Evolutionary conservation across 1,140 invertebrate genomes (phyloP), one percentile per base, ranked within the genome.

Genomic region (Eubasilissa regina): DNA sequence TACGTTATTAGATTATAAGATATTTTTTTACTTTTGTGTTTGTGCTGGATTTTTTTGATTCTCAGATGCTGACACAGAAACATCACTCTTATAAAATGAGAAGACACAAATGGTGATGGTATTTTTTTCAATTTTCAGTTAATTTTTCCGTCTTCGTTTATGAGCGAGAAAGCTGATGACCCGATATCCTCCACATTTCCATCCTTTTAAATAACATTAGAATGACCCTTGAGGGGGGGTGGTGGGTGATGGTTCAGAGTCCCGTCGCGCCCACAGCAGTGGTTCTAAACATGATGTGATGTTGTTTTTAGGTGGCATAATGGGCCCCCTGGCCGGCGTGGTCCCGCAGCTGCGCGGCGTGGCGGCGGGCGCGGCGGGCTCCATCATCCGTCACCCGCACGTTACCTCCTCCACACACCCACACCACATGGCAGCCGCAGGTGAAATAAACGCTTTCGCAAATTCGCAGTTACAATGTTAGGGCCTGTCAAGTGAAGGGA

Each of bases 351-450:
- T 35, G 66, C 66, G 15, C n/a, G 66, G 43, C 15, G 66, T 45
- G 56, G 77, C 48, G 13, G 66, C 78, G 21, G 77, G 62, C 6
- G 76, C 58, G 17, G 25, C 76, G 25, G 53, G 75, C 21, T 13
- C 45, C 80, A 82, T 82, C 13, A 77, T 88, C 80, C 84, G 87
- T 0, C 87, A 87, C 80, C 83, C 86, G 80, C 87, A 88, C 84
- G 88, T 88, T 78, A 87, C 87, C 43, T 88, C 87, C 83, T 87
- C 87, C 80, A 88, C 88, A 79, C 88, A 89, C 83, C 88, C 87
- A 62, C 88, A 88, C 83, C 87, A 89, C 45, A 83, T 89, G 83
- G 86, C 87, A 80, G 87, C 86, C 86, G 45, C 68, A 70, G 75
- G 75, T 77, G 66, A 72, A 35, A 35, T 35, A 35, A 35, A 35